phyloP scores from a whole-genome alignment of 2,113 vertebrate genomes.

The Pleuronectes platessa region DNA sequence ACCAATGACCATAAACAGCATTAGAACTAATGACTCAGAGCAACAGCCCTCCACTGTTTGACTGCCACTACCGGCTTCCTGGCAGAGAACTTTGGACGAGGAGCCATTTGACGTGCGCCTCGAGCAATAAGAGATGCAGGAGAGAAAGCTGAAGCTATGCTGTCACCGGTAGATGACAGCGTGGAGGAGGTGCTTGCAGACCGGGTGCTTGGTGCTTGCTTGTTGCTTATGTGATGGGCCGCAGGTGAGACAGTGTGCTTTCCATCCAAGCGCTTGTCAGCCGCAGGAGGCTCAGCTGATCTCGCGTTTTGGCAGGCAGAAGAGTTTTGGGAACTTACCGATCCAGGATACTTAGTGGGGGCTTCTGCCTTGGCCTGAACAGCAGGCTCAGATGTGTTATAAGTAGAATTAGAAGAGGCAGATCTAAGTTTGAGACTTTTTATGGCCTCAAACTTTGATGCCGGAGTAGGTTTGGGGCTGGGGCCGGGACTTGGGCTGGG shows the following conservation, averaged over 20 bases:
- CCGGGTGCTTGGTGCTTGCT: slow-evolving; percentile 59
- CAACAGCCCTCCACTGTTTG: slow-evolving; percentile 93
- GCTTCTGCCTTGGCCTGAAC: slow-evolving; percentile 66
- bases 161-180: slow-evolving; percentile 50
- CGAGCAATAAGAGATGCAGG: slow-evolving; percentile 85
- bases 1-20: slow-evolving; percentile 26
- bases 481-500: slow-evolving; percentile 57
- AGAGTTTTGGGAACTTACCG: slow-evolving; percentile 77
- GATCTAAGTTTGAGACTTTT: slow-evolving; percentile 60
- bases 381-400: slow-evolving; percentile 49
- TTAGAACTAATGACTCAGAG: slow-evolving; percentile 81
- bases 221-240: slow-evolving; percentile 62
- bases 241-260: slow-evolving; percentile 73
- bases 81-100: slow-evolving; percentile 94
- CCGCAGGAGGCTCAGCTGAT: slow-evolving; percentile 69
- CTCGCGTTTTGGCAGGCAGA: slow-evolving; percentile 50
- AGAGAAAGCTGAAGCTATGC: slow-evolving; percentile 72
- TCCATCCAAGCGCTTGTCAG: slow-evolving; percentile 64
- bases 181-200: slow-evolving; percentile 51
- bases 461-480: slow-evolving; percentile 72
- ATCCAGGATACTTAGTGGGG: slow-evolving; percentile 79
- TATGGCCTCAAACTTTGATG: slow-evolving; percentile 63
- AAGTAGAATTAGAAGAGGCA: slow-evolving; percentile 46
- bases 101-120: slow-evolving; percentile 86
- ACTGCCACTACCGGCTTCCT: slow-evolving; percentile 87